Evolutionary conservation across 2,113 vertebrate genomes (phyloP), one percentile per base, ranked within the genome.

Genomic region (Scytalopus superciliaris): DNA sequence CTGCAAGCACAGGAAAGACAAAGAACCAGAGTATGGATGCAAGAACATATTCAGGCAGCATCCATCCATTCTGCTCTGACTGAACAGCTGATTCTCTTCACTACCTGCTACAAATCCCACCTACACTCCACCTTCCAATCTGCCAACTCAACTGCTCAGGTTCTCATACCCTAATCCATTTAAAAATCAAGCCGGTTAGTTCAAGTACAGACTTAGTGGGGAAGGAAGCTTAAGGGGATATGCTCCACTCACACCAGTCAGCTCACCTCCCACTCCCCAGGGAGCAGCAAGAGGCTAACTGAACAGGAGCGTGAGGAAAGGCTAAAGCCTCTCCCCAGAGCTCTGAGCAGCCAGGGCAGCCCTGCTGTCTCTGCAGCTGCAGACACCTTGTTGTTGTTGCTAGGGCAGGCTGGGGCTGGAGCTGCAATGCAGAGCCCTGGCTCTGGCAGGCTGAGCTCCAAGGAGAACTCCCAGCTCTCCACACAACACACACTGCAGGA

Each of bases 381-480:
- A 67, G 50, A 50, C 72, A 73, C 57, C 9, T 33, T 23, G 42
- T 0, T 60, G 69, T 35, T 35, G 77, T 30, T 63, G 60, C 77
- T 28, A 64, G 31, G 35, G 67, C 87, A 83, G 52, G 70, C 31
- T 45, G 70, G 12, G 35, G 68, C 49, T 28, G 33, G 15, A 75
- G 78, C 76, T 42, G 80, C 80, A 72, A 76, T 42, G 52, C 89
- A 79, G 87, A 86, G 74, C 69, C 62, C 87, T 31, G 62, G 8
- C 35, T 31, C 42, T 10, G 39, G 25, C 79, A 92, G 70, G 75
- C 62, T 90, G 70, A 82, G 79, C 89, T 92, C 69, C 75, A 62
- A 50, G 44, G 68, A 82, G 37, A 72, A 2, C 50, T 66, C 74
- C 42, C 56, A 47, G 69, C 8, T 19, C 50, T 33, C 45, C 33